A percentile compares a stretch with the other conserved stretches of the same genome.
Evolutionary conservation across 2,888 invertebrate genomes (phyloP).

Genomic region (Pandemis cinnamomeana): DNA sequence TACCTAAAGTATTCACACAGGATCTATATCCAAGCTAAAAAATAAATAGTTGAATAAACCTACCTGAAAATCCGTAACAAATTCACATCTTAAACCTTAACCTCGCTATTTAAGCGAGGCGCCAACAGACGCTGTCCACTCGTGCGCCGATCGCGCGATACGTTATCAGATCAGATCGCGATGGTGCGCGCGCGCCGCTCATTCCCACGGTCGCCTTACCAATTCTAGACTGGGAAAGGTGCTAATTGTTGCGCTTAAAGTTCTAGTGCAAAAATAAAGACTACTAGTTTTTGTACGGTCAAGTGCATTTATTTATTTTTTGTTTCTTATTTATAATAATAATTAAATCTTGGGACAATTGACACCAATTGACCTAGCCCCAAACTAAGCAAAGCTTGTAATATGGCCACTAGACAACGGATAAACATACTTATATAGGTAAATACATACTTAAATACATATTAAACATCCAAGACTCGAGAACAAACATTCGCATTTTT

Average conservation of each 20-base stretch:
- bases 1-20: too few species aligned
- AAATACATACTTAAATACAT: too few species aligned
- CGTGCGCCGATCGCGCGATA: conserved; percentile 40
- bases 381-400: too few species aligned
- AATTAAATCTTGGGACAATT: too few species aligned
- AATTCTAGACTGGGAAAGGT: conserved; percentile 4
- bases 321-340: too few species aligned
- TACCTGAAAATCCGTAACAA: not conserved
- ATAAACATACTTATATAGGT: too few species aligned
- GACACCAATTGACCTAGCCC: too few species aligned
- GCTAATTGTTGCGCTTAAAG: not conserved
- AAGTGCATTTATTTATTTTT: too few species aligned
- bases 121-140: conserved; percentile 30
- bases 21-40: not conserved
- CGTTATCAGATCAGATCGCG: conserved; percentile 41
- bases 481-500: too few species aligned
- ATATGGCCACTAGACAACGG: too few species aligned
- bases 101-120: conserved; percentile 15
- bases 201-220: conserved; percentile 33
- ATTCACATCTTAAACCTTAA: not conserved
- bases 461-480: too few species aligned
- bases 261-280: not conserved
- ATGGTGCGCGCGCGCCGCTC: conserved; percentile 38
- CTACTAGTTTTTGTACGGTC: too few species aligned
- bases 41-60: not conserved